Percentiles rank a stretch among this genome's conserved stretches.
These are phyloP conservation scores for Aramus guarauna DNA, from an alignment of 2,113 vertebrate species.

Conservation along the genomic window DNA sequence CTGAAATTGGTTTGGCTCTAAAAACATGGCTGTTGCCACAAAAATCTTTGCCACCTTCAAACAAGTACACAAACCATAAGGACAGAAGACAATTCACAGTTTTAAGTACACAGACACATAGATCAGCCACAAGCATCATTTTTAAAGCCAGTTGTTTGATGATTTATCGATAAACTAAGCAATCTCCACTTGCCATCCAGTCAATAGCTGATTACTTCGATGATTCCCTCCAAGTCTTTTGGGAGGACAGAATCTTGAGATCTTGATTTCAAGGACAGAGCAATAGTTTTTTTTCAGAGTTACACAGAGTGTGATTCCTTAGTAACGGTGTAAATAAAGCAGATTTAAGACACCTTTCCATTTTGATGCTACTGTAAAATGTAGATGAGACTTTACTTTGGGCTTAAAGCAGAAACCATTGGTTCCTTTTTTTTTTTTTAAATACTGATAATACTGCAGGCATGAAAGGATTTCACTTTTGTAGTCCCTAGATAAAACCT, in stretches of 20 bases:
- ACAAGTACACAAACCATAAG: neutral
- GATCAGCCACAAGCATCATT: neutral
- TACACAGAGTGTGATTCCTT: neutral
- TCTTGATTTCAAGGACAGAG: neutral
- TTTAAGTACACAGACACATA: neutral
- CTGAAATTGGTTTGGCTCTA: neutral
- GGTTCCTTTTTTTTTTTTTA: neutral
- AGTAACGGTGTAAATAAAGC: neutral
- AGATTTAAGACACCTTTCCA: neutral
- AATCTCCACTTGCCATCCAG: neutral
- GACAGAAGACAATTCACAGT: neutral
- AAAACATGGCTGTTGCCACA: neutral
- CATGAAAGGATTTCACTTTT: neutral
- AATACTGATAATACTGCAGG: neutral
- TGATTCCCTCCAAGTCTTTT: neutral
- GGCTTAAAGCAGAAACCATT: neutral
- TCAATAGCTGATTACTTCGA: neutral
- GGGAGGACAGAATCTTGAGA: neutral
- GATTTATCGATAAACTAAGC: neutral
- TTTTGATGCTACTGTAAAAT: neutral
- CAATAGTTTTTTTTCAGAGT: neutral
- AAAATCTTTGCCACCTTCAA: neutral
- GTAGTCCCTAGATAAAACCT: neutral
- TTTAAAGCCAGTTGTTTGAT: neutral
- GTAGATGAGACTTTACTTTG: neutral